Base-by-base conservation (phyloP, 1,140 invertebrate species). In the Aphelenchoides avenae region DNA sequence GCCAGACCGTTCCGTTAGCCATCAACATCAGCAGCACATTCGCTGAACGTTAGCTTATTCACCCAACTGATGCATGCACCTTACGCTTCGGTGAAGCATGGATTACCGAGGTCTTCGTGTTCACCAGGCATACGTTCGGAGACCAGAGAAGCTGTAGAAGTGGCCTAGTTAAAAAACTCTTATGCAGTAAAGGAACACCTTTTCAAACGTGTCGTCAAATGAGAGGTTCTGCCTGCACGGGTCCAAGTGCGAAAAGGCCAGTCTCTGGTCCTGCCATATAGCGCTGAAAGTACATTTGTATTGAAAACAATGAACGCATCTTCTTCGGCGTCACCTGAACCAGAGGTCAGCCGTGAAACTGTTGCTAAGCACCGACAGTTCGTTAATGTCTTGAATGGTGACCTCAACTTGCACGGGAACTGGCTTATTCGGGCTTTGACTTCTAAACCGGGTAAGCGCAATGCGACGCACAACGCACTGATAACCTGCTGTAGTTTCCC, bases 161-260 rank as follows among this genome's bases (percentile, higher is more conserved):
- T 59, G 20, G 24, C 11, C n/a, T 31, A 68, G n/a, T 3, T 7
- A n/a, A 39, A 57, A n/a, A 6, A 47, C 4, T 9, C n/a, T 20
- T 13, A 55, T 36, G 41, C 41, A 22, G 13, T 24, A 13, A 5
- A 27, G 9, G 15, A 30, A 1, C 29, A 75, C 68, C 39, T 73
- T 73, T 52, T 75, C 72, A 33, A 75, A 75, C n/a, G 65, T 66
- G 26, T 75, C 73, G 40, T 75, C 72, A 59, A 75, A 75, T 0
- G 71, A 75, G n/a, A 75, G 51, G 43, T 75, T 75, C 26, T 50
- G 40, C 31, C 75, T 46, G 22, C 75, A 77, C 9, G 52, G 43
- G 44, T 75, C 73, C 13, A 70, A 57, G 59, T 73, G 75, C 7
- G 51, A 29, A 42, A 77, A 75, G 13, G 72, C 66, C n/a, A 75